Conservation (phyloP, 64 coral and sea anemone genomes). For the Catalaphyllia jardinei region DNA sequence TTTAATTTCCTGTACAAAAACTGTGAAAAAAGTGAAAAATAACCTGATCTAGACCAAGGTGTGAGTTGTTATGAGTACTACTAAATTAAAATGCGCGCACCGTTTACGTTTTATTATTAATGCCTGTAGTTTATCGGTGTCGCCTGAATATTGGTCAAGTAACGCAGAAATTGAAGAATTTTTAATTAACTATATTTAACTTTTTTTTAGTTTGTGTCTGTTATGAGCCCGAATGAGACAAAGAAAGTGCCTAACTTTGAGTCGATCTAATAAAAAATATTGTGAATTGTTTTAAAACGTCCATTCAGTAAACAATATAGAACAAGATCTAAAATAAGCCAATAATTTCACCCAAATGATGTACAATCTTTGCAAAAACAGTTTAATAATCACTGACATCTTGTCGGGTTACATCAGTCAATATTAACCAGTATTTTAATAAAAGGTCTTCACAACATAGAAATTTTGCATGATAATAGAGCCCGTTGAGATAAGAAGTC, state of each 20-base stretch:
- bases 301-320: background rate
- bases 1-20: background rate
- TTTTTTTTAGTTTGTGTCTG: background rate
- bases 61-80: background rate
- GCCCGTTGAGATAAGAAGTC: background rate
- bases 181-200: background rate
- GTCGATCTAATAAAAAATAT: background rate
- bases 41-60: background rate
- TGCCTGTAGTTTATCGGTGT: background rate
- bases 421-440: background rate
- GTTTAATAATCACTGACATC: background rate
- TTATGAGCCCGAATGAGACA: background rate
- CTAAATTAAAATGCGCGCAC: background rate
- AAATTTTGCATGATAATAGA: background rate
- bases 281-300: background rate
- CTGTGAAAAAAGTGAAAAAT: background rate
- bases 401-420: background rate
- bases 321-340: background rate
- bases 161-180: background rate
- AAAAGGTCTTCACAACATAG: background rate
- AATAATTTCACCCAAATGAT: background rate
- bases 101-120: background rate
- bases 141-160: background rate
- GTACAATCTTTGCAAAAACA: background rate
- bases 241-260: background rate